These are phyloP conservation scores for Limanda limanda DNA, from an alignment of 2,113 vertebrate genomes.

Conservation along the genomic window DNA sequence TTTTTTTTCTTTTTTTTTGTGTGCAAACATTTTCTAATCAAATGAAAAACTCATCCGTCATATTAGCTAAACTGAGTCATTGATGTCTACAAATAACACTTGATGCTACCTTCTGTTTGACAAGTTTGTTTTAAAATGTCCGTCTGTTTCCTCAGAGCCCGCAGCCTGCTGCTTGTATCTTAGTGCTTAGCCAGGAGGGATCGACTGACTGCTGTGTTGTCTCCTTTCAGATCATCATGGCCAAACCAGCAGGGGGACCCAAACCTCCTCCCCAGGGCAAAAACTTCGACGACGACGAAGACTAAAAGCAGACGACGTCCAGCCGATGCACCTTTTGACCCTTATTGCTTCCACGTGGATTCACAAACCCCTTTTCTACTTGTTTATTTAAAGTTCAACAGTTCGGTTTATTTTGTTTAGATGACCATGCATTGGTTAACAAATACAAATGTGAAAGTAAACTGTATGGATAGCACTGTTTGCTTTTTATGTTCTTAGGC, in stretches of 20 bases:
- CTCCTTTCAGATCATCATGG: slow-evolving; percentile 94
- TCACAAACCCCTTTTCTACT: slow-evolving; percentile 66
- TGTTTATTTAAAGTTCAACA: slow-evolving; percentile 78
- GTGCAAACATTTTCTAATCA: too few species aligned
- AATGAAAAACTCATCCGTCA: too few species aligned
- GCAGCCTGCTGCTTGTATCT: slow-evolving; percentile 10
- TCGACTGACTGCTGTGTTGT: not conserved
- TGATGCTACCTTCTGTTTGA: too few species aligned
- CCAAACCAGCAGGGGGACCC: slow-evolving; percentile 95
- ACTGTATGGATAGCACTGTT: slow-evolving; percentile 59
- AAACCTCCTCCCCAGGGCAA: slow-evolving; percentile 93
- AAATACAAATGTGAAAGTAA: slow-evolving; percentile 36
- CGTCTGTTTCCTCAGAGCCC: slow-evolving; percentile 11
- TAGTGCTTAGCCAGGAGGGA: not conserved
- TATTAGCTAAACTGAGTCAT: too few species aligned
- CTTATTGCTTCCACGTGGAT: slow-evolving; percentile 28
- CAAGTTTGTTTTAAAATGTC: not conserved
- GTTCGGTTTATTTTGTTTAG: slow-evolving; percentile 70
- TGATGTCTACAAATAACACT: too few species aligned
- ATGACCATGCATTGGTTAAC: slow-evolving; percentile 29
- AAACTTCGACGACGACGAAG: slow-evolving; percentile 95
- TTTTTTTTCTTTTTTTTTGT: not conserved
- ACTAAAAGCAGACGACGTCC: slow-evolving; percentile 77
- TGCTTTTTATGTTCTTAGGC: slow-evolving; percentile 71
- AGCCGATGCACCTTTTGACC: slow-evolving; percentile 13